Base-by-base conservation (phyloP, 2,113 vertebrate species). In the Todiramphus chloris region DNA sequence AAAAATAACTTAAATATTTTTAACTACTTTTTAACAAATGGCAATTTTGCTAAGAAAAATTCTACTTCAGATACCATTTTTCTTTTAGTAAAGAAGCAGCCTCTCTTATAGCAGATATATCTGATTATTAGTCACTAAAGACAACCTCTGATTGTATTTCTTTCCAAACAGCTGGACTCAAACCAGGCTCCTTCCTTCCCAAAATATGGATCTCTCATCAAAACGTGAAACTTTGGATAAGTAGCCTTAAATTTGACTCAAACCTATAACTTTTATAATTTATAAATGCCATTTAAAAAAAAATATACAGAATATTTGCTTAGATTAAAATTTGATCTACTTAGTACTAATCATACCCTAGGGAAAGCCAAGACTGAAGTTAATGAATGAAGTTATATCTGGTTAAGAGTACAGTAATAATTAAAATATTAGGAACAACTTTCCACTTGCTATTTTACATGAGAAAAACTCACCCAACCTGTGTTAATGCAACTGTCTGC, bases 1-100 rank as follows among this genome's bases (percentile, higher is more conserved):
- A 75, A 94, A 96, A 96, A 83, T 50, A 81, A 72, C 73, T 94
- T 85, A 56, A 76, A 75, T 69, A 5, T 51, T 92, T 94, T 66
- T 21, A 6, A 92, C 82, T 76, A 20, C 62, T 85, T 90, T 53
- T 85, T 87, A 83, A 35, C 39, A 86, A 97, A 79, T 63, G 41
- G 23, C 55, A 70, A 73, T 56, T 24, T 48, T 44, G 37, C 79
- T 63, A 56, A 74, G 76, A 84, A 74, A 81, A 86, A 39, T 5
- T 72, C 43, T 74, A 13, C 67, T 70, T 91, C 6, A 6, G 70
- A 30, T 14, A 64, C 56, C 3, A 10, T 41, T 84, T 91, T 90
- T 48, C 59, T 56, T 50, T 58, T 4, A 55, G 35, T 58, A 28
- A 53, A 72, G 74, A 88, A 90, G 77, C 89, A 90, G 10, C 16